Percentiles rank a stretch among this genome's conserved stretches.
These are phyloP conservation scores for Clarias fuscus DNA, from an alignment of 2,797 vertebrate genomes.

Conservation along the genomic window DNA sequence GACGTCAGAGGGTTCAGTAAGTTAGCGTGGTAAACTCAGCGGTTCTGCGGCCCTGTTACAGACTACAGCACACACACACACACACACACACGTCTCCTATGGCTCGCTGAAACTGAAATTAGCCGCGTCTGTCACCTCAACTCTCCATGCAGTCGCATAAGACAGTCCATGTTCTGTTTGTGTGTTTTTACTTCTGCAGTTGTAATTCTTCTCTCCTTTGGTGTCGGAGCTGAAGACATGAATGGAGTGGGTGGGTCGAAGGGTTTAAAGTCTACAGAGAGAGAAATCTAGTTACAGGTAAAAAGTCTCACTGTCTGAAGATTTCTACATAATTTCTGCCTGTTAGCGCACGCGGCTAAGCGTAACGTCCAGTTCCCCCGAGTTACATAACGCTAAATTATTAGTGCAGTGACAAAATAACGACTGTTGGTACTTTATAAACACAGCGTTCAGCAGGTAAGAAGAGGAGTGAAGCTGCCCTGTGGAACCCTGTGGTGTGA, in stretches of 20 bases:
- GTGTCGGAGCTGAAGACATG: neutral
- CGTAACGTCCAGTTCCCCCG: neutral
- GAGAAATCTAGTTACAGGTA: neutral
- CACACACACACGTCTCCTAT: neutral
- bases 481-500: neutral
- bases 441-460: neutral
- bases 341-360: neutral
- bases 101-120: neutral
- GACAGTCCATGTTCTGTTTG: neutral
- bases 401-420: neutral
- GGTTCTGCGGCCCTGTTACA: neutral
- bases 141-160: neutral
- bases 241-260: neutral
- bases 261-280: neutral
- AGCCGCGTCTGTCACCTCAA: slow-evolving; percentile 3
- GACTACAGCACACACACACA: neutral
- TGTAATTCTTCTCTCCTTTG: neutral
- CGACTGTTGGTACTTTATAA: neutral
- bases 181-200: neutral
- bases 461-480: neutral
- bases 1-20: slow-evolving; percentile 2
- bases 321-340: neutral
- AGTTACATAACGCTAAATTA: neutral
- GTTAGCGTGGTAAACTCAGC: neutral
- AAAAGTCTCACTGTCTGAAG: neutral